A percentile compares a stretch with the other conserved stretches of the same genome.
phyloP scores from a whole-genome alignment of 2,888 invertebrate species.

The Listrodromus nycthemerus region DNA sequence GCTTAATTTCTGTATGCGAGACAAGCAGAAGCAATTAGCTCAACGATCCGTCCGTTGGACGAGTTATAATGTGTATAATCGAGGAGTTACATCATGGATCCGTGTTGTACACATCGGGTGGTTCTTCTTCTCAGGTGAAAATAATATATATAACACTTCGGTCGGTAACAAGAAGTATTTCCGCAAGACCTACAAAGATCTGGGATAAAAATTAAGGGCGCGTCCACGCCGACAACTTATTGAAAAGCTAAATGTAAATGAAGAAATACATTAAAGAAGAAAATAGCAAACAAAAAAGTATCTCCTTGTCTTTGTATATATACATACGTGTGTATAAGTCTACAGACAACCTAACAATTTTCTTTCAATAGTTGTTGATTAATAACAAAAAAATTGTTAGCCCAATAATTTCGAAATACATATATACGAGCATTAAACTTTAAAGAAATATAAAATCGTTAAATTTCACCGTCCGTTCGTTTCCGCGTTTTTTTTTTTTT shows the following conservation, averaged over 20 bases:
- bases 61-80: neutral
- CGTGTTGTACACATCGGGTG: neutral
- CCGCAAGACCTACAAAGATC: neutral
- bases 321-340: neutral
- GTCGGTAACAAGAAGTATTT: neutral
- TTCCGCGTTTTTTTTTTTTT: neutral
- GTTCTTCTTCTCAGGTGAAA: neutral
- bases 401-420: too few species aligned
- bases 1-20: neutral
- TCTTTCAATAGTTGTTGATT: neutral
- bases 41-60: neutral
- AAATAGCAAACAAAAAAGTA: neutral
- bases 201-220: neutral
- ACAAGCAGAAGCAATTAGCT: conserved; percentile 10
- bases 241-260: too few species aligned
- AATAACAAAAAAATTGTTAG: neutral
- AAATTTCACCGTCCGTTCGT: neutral
- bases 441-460: neutral
- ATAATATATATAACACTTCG: neutral
- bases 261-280: too few species aligned
- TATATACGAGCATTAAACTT: too few species aligned
- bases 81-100: neutral
- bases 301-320: neutral
- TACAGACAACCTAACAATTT: neutral
- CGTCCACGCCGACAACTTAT: neutral